Percentiles rank a stretch among this genome's conserved stretches.
These are phyloP conservation scores for Dermatophagoides farinae DNA, from an alignment of 1,140 invertebrate species.

Conservation along the genomic window DNA sequence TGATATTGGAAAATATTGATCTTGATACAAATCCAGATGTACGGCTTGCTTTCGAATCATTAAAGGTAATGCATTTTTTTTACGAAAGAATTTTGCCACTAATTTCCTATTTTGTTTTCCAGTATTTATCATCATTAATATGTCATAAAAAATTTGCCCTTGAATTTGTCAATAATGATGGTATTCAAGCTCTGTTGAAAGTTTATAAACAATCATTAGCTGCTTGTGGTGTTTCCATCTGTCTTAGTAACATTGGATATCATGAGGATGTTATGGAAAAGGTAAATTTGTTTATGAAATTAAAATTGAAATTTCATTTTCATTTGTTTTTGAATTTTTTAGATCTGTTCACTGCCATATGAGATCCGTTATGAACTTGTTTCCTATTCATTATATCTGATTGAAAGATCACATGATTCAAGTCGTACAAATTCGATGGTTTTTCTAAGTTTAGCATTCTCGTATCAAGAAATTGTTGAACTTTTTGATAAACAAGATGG, in stretches of 20 bases:
- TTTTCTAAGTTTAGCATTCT: slow-evolving; percentile 77
- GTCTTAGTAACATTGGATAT: slow-evolving; percentile 86
- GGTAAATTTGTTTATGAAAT: slow-evolving; percentile 50
- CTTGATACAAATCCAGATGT: slow-evolving; percentile 67
- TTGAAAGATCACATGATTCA: slow-evolving; percentile 87
- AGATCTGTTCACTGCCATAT: slow-evolving; percentile 16
- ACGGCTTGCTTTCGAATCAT: slow-evolving; percentile 74
- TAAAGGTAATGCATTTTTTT: slow-evolving; percentile 24
- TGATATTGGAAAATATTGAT: slow-evolving; percentile 78
- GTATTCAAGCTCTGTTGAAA: slow-evolving; percentile 56
- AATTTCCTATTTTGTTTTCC: slow-evolving; percentile 27
- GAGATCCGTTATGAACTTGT: slow-evolving; percentile 15
- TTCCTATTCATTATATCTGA: slow-evolving; percentile 63
- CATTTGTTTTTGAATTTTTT: slow-evolving; percentile 13
- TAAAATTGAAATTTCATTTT: background rate
- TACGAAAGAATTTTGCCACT: background rate
- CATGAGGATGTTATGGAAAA: slow-evolving; percentile 93
- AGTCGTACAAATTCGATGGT: slow-evolving; percentile 86
- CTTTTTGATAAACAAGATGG: slow-evolving; percentile 84
- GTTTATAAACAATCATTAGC: slow-evolving; percentile 78
- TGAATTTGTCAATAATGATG: slow-evolving; percentile 69
- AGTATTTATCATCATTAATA: slow-evolving; percentile 73
- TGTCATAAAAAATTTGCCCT: slow-evolving; percentile 95
- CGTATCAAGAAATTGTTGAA: slow-evolving; percentile 70
- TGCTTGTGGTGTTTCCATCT: slow-evolving; percentile 83